Evolutionary conservation across 2,113 vertebrate genomes (phyloP).

Genomic region (Pipa parva): DNA sequence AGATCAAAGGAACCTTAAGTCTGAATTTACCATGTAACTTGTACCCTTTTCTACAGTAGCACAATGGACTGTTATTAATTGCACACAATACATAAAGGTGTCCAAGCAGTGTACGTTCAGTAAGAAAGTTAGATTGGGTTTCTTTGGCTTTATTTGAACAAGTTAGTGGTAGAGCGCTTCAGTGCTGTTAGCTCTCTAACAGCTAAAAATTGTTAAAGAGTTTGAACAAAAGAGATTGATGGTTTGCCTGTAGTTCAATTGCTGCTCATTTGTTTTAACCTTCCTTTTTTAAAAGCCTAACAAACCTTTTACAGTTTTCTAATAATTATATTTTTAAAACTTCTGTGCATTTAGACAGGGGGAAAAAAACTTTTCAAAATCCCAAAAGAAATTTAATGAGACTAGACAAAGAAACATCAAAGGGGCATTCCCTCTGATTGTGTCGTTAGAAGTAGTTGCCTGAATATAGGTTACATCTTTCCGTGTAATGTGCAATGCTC

Average conservation of each 20-base stretch:
- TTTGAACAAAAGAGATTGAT: slow-evolving; percentile 34
- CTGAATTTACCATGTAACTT: too few relatives aligned
- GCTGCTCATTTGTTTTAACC: slow-evolving; percentile 63
- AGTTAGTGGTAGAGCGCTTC: too few relatives aligned
- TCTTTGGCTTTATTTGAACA: too few relatives aligned
- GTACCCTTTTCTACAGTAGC: too few relatives aligned
- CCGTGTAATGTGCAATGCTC: slow-evolving; percentile 82
- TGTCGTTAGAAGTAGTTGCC: slow-evolving; percentile 87
- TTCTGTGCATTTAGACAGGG: slow-evolving; percentile 59
- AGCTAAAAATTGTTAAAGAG: too few relatives aligned
- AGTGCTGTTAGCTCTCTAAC: too few relatives aligned
- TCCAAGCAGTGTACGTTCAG: too few relatives aligned
- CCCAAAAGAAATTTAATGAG: slow-evolving; percentile 85
- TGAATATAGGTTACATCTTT: slow-evolving; percentile 83
- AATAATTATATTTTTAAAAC: slow-evolving; percentile 75
- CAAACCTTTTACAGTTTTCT: slow-evolving; percentile 61
- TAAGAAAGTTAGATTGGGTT: too few relatives aligned
- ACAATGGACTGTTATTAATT: too few relatives aligned
- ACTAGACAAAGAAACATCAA: slow-evolving; percentile 90
- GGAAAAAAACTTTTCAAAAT: slow-evolving; percentile 68
- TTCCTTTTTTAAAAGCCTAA: slow-evolving; percentile 59
- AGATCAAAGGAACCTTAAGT: too few relatives aligned
- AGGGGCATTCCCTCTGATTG: slow-evolving; percentile 80
- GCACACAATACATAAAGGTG: too few relatives aligned
- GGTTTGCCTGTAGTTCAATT: slow-evolving; percentile 50